Percentiles rank a stretch among this genome's conserved stretches.
These are phyloP conservation scores for Aix galericulata DNA, from an alignment of 2,113 vertebrate species.

Conservation along the genomic window DNA sequence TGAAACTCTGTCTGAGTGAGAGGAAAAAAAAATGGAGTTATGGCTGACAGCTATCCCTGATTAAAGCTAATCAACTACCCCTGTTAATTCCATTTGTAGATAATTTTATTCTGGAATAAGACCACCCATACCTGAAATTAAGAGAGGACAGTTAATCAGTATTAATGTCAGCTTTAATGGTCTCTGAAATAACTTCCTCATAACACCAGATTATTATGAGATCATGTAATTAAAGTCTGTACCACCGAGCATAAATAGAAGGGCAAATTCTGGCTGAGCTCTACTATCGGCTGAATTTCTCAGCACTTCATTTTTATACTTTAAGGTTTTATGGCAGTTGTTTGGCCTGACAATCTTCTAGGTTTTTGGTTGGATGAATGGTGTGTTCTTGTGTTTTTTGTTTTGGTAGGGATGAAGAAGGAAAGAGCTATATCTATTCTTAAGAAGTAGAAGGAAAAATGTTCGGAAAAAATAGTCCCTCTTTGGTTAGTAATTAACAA, in stretches of 20 bases:
- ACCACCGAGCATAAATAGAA: neutral
- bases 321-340: neutral
- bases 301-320: neutral
- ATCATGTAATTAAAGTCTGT: neutral
- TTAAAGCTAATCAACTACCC: slow-evolving; percentile 10
- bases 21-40: neutral
- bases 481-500: slow-evolving; percentile 6
- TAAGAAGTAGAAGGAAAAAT: neutral
- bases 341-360: neutral
- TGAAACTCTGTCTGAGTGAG: neutral
- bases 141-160: slow-evolving; percentile 13
- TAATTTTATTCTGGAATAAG: slow-evolving; percentile 27
- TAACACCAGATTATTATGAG: neutral
- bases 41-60: neutral
- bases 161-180: neutral
- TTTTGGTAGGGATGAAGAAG: neutral
- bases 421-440: neutral
- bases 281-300: neutral
- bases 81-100: neutral
- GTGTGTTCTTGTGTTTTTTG: neutral
- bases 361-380: neutral
- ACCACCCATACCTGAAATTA: neutral
- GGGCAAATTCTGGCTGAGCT: neutral
- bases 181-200: slow-evolving; percentile 2
- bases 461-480: neutral